Conservation (phyloP, 2,797 vertebrate species). For the Xiphorhynchus erythropygius region DNA sequence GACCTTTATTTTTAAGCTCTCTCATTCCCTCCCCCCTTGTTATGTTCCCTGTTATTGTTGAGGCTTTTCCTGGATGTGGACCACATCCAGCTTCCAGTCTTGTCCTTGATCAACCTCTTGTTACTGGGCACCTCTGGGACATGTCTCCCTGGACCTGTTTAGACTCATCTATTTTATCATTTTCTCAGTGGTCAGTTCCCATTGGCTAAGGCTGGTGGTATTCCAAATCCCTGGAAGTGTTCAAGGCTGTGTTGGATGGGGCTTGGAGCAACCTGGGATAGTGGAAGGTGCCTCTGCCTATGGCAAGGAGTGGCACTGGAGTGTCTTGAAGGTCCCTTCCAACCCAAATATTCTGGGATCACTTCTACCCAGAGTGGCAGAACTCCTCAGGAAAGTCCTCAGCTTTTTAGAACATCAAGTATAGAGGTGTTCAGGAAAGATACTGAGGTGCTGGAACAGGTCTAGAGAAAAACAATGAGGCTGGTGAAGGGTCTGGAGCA, state of each 20-base stretch:
- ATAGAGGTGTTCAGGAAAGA: background rate
- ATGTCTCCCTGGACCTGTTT: background rate
- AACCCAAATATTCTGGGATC: background rate
- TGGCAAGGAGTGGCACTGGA: fast-evolving
- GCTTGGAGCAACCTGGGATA: background rate
- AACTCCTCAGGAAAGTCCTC: background rate
- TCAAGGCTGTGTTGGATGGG: background rate
- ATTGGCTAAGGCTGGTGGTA: fast-evolving
- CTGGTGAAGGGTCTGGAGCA: too few relatives aligned
- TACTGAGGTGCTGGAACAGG: too few relatives aligned
- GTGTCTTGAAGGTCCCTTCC: background rate
- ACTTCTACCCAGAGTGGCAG: background rate
- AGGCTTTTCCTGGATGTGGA: background rate
- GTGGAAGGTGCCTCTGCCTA: fast-evolving
- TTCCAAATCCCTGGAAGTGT: background rate
- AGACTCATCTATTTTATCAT: background rate
- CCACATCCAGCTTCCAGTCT: background rate
- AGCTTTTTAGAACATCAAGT: background rate
- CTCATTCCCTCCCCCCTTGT: background rate
- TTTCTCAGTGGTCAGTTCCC: background rate
- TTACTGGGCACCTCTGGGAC: background rate
- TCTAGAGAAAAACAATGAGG: too few relatives aligned
- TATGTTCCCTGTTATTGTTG: background rate
- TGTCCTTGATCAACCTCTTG: background rate
- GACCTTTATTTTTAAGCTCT: background rate